A percentile compares a stretch with the other conserved stretches of the same genome.
phyloP scores from a whole-genome alignment of 2,113 vertebrate species.

The Nettapus auritus region DNA sequence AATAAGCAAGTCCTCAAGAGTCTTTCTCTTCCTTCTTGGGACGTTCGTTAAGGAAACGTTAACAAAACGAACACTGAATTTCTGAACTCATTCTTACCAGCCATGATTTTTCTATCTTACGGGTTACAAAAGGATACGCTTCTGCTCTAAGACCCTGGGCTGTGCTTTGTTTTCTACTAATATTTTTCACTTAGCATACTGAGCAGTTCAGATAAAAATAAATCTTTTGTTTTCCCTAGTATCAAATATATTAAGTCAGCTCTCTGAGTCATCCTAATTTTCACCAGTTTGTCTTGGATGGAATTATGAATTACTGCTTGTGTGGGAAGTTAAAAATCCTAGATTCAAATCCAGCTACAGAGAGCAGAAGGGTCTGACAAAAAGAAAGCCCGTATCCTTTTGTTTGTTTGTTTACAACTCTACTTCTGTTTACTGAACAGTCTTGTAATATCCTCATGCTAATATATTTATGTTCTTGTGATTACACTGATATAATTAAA shows the following conservation, averaged over 20 bases:
- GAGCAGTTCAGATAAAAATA: background rate
- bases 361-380: background rate
- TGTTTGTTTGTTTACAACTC: background rate
- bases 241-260: background rate
- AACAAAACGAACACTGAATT: background rate
- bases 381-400: background rate
- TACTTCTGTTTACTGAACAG: background rate
- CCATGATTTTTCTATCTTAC: background rate
- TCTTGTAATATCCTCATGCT: background rate
- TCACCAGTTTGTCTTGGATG: background rate
- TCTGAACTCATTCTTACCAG: background rate
- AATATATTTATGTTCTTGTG: conserved; percentile 1
- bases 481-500: background rate
- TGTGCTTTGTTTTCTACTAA: background rate
- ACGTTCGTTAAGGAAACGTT: background rate
- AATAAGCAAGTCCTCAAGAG: background rate
- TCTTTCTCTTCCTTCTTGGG: background rate
- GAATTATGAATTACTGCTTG: conserved; percentile 12
- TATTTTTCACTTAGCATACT: background rate
- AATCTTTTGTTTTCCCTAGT: background rate
- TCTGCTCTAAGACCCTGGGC: background rate
- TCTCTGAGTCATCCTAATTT: background rate
- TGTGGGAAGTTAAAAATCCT: conserved; percentile 11
- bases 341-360: background rate
- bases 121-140: background rate